Evolutionary conservation across 2,113 vertebrate species (phyloP).

Genomic region (Passer montanus): DNA sequence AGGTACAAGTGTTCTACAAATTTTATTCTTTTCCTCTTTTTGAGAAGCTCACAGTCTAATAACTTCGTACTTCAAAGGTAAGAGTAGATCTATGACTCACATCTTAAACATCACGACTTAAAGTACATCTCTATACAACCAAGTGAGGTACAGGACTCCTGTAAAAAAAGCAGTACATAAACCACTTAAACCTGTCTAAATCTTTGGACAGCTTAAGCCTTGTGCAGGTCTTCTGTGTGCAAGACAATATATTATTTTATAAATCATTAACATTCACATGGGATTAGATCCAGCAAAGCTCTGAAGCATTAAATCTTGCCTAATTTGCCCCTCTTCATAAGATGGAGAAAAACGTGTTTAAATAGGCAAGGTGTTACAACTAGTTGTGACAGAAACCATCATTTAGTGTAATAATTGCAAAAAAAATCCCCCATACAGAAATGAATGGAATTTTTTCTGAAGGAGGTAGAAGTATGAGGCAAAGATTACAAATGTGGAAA

Average conservation of each 20-base stretch:
- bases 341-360: neutral
- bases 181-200: neutral
- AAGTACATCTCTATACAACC: neutral
- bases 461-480: neutral
- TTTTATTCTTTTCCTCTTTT: conserved; percentile 28
- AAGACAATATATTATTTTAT: neutral
- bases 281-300: neutral
- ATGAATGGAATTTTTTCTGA: conserved; percentile 46
- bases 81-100: conserved; percentile 52
- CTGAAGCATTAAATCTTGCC: neutral
- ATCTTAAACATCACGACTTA: conserved; percentile 18
- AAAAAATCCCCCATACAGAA: neutral
- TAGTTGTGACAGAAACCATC: neutral
- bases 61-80: conserved; percentile 49
- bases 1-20: conserved; percentile 25
- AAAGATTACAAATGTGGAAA: neutral
- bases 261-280: neutral
- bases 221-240: neutral
- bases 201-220: neutral
- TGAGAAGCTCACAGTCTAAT: conserved; percentile 23
- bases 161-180: neutral
- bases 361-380: neutral
- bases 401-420: neutral
- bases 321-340: neutral
- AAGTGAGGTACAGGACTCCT: conserved; percentile 24